Evolutionary conservation across 2,113 vertebrate species (phyloP).

Genomic region (Aptenodytes forsteri): DNA sequence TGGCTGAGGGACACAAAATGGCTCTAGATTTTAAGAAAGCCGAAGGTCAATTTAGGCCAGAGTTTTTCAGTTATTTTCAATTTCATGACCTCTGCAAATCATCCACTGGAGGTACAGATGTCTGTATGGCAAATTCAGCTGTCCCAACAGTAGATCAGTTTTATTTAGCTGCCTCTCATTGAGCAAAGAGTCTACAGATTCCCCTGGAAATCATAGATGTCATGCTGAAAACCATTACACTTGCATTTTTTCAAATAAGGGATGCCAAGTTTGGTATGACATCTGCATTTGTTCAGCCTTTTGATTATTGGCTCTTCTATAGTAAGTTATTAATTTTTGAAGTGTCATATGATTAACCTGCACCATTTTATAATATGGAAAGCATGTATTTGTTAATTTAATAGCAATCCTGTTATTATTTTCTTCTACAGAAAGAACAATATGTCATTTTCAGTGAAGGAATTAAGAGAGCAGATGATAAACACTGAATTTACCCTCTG

Average conservation of each 20-base stretch:
- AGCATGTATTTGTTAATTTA: neutral
- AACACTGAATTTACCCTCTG: neutral
- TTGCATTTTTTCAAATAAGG: neutral
- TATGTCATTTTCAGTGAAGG: neutral
- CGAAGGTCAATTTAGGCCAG: conserved; percentile 20
- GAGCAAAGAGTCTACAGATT: neutral
- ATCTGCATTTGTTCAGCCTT: neutral
- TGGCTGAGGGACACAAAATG: neutral
- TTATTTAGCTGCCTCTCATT: neutral
- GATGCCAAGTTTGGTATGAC: neutral
- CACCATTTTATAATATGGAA: neutral
- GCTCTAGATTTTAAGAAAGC: conserved; percentile 27
- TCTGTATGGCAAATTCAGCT: neutral
- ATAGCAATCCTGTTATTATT: neutral
- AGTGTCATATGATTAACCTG: neutral
- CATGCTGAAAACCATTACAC: neutral
- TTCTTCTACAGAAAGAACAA: neutral
- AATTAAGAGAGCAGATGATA: neutral
- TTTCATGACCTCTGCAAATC: neutral
- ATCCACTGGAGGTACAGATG: neutral
- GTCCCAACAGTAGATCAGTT: neutral
- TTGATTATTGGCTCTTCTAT: neutral
- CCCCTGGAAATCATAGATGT: neutral
- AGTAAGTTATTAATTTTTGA: neutral
- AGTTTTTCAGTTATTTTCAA: conserved; percentile 2